A percentile compares a stretch with the other conserved stretches of the same genome.
Conservation (phyloP, 2,797 vertebrate genomes). For the Dendrocincla fuliginosa region DNA sequence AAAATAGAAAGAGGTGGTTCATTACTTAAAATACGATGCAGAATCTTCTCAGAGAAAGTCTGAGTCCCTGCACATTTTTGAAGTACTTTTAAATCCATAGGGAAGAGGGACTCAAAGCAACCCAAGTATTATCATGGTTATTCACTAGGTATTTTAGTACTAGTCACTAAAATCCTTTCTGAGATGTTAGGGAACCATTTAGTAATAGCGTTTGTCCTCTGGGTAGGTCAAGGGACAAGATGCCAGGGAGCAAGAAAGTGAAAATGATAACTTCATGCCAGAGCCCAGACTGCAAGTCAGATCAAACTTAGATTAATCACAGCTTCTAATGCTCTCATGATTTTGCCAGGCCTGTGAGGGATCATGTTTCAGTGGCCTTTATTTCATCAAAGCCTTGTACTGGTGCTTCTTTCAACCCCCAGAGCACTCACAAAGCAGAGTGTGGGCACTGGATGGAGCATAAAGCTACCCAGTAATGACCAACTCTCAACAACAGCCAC, state of each 20-base stretch:
- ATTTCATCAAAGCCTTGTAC: neutral
- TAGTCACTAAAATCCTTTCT: neutral
- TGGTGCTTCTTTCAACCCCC: neutral
- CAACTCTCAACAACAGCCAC: neutral
- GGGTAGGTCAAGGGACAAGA: neutral
- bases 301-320: neutral
- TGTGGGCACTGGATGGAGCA: fast-evolving
- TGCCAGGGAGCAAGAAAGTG: neutral
- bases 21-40: neutral
- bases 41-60: neutral
- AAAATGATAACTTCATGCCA: neutral
- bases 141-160: neutral
- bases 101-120: neutral
- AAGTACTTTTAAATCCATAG: neutral
- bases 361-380: neutral
- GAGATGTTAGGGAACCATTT: neutral
- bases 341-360: neutral
- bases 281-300: neutral
- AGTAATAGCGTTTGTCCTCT: neutral
- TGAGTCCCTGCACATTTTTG: neutral
- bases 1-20: conserved; percentile 10
- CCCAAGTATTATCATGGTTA: neutral
- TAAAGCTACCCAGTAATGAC: neutral
- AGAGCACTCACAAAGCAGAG: neutral
- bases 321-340: neutral